Percentiles rank a stretch among this genome's conserved stretches.
These are phyloP conservation scores for Imbricaverruca yamaguchii DNA, from an alignment of 2,888 invertebrate species.

Conservation along the genomic window DNA sequence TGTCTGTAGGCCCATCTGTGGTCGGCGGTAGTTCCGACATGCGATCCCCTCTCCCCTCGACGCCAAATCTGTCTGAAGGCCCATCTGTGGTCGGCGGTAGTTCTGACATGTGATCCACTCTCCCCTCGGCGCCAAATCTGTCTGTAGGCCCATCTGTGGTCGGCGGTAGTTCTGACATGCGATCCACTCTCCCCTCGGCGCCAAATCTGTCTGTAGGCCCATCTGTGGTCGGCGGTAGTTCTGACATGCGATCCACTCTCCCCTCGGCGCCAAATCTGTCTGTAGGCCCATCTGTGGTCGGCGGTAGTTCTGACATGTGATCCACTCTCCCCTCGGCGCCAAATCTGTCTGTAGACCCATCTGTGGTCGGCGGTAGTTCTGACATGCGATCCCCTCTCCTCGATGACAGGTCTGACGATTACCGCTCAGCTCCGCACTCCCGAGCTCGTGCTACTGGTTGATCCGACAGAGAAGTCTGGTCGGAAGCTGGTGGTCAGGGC, in stretches of 20 bases:
- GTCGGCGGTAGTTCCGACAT: too few relatives aligned
- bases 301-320: not conserved
- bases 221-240: not conserved
- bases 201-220: too few relatives aligned
- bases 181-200: slow-evolving; percentile 15
- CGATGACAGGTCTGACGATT: slow-evolving; percentile 55
- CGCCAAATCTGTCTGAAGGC: too few relatives aligned
- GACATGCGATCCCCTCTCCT: slow-evolving; percentile 35
- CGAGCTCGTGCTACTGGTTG: slow-evolving; percentile 64
- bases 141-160: too few relatives aligned
- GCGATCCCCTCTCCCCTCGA: slow-evolving; percentile 22
- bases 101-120: not conserved
- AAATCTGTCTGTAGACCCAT: too few relatives aligned
- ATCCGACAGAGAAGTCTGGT: slow-evolving; percentile 43
- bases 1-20: too few relatives aligned
- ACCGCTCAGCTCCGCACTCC: slow-evolving; percentile 67
- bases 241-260: slow-evolving; percentile 31
- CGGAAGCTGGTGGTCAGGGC: slow-evolving; percentile 59
- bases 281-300: too few relatives aligned
- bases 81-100: too few relatives aligned
- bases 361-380: not conserved
- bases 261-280: slow-evolving; percentile 24
- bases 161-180: not conserved
- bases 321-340: not conserved
- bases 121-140: too few relatives aligned